A percentile compares a stretch with the other conserved stretches of the same genome.
phyloP scores from a whole-genome alignment of 2,797 vertebrate genomes.

The Gadopsis marmoratus region DNA sequence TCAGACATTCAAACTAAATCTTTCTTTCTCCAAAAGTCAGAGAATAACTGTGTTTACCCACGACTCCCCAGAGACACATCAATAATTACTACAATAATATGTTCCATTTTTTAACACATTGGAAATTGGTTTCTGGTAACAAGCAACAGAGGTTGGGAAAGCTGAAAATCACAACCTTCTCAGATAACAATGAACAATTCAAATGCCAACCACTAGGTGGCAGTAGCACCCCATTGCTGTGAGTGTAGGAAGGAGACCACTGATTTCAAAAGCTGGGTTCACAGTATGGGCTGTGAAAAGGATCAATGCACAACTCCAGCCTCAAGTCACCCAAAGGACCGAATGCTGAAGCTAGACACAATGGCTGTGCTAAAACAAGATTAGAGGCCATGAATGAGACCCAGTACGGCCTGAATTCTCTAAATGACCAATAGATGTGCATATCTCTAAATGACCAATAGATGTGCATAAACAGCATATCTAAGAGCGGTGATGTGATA shows the following conservation, averaged over 20 bases:
- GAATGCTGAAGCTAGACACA: slow-evolving; percentile 21
- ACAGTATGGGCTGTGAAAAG: slow-evolving; percentile 40
- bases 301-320: slow-evolving; percentile 45
- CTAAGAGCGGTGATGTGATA: not conserved
- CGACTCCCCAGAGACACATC: not conserved
- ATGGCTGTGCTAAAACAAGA: not conserved
- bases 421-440: not conserved
- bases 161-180: slow-evolving; percentile 67
- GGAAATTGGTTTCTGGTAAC: slow-evolving; percentile 40
- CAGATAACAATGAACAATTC: slow-evolving; percentile 49
- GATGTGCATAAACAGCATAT: not conserved
- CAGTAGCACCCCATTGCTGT: slow-evolving; percentile 79
- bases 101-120: slow-evolving; percentile 19
- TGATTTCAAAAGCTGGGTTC: slow-evolving; percentile 40
- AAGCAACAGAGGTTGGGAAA: slow-evolving; percentile 41
- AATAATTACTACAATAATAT: slow-evolving; percentile 29
- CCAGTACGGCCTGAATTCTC: not conserved
- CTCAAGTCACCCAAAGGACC: slow-evolving; percentile 12
- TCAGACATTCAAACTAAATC: slow-evolving; percentile 24
- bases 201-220: slow-evolving; percentile 83
- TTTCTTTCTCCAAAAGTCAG: not conserved
- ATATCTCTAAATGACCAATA: slow-evolving; percentile 3
- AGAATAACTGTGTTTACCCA: slow-evolving; percentile 19
- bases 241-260: slow-evolving; percentile 37
- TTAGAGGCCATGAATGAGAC: slow-evolving; percentile 20